Percentiles rank a stretch among this genome's conserved stretches.
Conservation (phyloP, 2,888 invertebrate genomes). For the Habrosyne pyritoides region DNA sequence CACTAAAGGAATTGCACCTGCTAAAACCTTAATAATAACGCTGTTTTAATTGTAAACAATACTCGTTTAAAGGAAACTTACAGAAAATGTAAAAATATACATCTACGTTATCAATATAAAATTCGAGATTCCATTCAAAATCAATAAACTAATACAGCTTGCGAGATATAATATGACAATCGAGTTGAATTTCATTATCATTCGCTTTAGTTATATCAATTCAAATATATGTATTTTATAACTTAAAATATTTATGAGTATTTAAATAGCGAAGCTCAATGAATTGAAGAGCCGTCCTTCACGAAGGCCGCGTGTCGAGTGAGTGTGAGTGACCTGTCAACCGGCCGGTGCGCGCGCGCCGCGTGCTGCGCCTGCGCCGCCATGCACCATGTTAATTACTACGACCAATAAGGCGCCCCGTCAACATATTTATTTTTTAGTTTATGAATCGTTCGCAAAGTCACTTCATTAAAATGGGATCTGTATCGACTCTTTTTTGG, state of each 20-base stretch:
- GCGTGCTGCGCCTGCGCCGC: conserved; percentile 53
- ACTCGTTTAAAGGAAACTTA: conserved; percentile 44
- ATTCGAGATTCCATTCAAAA: background rate
- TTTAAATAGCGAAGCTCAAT: conserved; percentile 38
- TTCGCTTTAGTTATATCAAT: background rate
- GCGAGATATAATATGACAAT: background rate
- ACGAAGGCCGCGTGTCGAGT: conserved; percentile 64
- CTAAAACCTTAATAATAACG: conserved; percentile 65
- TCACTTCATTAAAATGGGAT: conserved; percentile 61
- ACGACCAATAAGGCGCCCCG: conserved; percentile 74
- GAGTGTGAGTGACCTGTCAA: conserved; percentile 73
- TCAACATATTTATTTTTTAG: conserved; percentile 72
- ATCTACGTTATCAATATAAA: background rate
- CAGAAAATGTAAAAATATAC: conserved; percentile 24
- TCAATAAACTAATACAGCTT: background rate
- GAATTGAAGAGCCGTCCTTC: conserved; percentile 61
- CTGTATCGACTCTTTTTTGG: conserved; percentile 54
- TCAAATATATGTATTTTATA: background rate
- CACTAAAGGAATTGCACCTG: conserved; percentile 72
- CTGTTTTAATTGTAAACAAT: conserved; percentile 60
- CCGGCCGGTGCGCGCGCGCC: conserved; percentile 38
- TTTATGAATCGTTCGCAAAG: conserved; percentile 64
- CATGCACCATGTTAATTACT: conserved; percentile 75
- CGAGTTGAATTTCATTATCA: background rate
- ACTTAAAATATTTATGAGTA: conserved; percentile 13